phyloP scores from a whole-genome alignment of 2,888 invertebrate species.

The Eucera pruinosa region DNA sequence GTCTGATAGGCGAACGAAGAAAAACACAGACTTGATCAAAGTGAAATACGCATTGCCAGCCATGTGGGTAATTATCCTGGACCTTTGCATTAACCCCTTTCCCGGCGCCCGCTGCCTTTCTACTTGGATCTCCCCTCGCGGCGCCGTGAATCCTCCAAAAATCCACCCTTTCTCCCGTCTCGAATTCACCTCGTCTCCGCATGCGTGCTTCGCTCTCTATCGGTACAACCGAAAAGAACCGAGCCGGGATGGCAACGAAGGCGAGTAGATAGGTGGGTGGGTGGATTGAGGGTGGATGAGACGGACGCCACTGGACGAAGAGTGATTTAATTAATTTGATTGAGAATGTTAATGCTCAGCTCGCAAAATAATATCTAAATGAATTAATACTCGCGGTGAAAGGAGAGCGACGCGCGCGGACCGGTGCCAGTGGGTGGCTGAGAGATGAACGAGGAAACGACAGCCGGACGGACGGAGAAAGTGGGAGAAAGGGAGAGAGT shows the following conservation, averaged over 20 bases:
- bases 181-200: slow-evolving; percentile 56
- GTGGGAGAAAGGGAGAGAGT: slow-evolving; percentile 61
- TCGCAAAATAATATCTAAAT: slow-evolving; percentile 82
- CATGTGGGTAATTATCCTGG: slow-evolving; percentile 84
- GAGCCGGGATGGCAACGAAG: too few relatives aligned
- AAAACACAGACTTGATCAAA: slow-evolving; percentile 84
- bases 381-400: slow-evolving; percentile 78
- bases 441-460: slow-evolving; percentile 72
- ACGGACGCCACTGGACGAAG: slow-evolving; percentile 44
- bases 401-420: slow-evolving; percentile 61
- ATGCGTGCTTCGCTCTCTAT: slow-evolving; percentile 16
- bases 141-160: slow-evolving; percentile 39
- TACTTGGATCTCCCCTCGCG: slow-evolving; percentile 39
- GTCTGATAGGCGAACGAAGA: slow-evolving; percentile 82
- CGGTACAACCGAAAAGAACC: slow-evolving; percentile 18
- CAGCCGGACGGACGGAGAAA: slow-evolving; percentile 51
- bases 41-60: slow-evolving; percentile 83
- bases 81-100: slow-evolving; percentile 82
- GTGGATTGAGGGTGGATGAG: slow-evolving; percentile 33
- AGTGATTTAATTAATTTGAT: slow-evolving; percentile 83
- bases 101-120: slow-evolving; percentile 47
- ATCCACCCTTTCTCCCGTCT: slow-evolving; percentile 52
- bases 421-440: slow-evolving; percentile 48
- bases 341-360: slow-evolving; percentile 80
- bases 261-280: not conserved